phyloP scores from a whole-genome alignment of 2,113 vertebrate genomes.

The Megaceryle torquata region DNA sequence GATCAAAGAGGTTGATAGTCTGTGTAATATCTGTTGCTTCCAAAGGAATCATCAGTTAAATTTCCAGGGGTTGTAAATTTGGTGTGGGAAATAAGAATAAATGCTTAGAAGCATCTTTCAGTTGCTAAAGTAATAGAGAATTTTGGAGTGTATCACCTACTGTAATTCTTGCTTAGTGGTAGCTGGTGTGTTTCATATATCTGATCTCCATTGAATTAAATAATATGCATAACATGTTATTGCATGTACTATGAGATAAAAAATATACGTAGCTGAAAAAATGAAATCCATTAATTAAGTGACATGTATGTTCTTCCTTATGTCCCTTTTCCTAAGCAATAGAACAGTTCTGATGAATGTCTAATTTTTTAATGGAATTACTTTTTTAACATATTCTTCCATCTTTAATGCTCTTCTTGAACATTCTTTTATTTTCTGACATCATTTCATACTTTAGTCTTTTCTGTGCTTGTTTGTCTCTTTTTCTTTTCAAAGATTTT shows the following conservation, averaged over 20 bases:
- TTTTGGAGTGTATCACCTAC: not conserved
- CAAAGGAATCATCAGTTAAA: not conserved
- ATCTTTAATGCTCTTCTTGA: not conserved
- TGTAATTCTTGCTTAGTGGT: not conserved
- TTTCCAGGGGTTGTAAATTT: not conserved
- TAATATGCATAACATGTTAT: not conserved
- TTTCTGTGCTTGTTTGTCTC: not conserved
- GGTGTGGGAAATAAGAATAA: not conserved
- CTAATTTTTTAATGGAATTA: not conserved
- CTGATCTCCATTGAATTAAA: not conserved
- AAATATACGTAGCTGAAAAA: not conserved
- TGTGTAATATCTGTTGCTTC: not conserved
- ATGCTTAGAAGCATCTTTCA: not conserved
- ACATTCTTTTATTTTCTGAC: not conserved
- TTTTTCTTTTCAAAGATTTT: not conserved
- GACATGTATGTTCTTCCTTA: not conserved
- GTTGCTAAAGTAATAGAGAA: not conserved
- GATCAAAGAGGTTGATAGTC: not conserved
- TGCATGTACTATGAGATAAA: not conserved
- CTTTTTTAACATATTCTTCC: rapidly evolving
- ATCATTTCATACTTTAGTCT: not conserved
- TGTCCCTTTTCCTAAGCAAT: not conserved
- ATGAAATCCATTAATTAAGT: not conserved
- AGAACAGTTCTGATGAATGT: not conserved
- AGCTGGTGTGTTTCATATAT: not conserved